These are phyloP conservation scores for Platysteira castanea DNA, from an alignment of 2,113 vertebrate genomes.

Conservation along the genomic window DNA sequence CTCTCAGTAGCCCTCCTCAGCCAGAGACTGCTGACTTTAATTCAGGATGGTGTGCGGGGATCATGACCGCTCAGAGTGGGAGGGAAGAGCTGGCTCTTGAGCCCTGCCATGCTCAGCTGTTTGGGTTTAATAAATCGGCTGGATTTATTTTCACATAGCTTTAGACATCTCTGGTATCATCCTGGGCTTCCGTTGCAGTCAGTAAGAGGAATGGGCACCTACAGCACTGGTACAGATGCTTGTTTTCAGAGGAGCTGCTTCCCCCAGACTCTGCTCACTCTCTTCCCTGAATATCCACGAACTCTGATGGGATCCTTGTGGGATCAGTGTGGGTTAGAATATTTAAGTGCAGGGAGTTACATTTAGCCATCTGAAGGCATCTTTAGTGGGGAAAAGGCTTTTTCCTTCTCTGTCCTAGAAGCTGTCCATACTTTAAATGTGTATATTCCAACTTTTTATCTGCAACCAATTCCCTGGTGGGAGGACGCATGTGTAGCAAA, in stretches of 20 bases:
- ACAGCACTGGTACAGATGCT: background rate
- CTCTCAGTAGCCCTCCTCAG: background rate
- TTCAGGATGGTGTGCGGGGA: fast-evolving
- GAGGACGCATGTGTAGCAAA: background rate
- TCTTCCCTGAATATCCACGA: background rate
- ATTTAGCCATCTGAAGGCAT: background rate
- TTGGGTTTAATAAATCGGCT: background rate
- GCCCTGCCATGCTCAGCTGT: background rate
- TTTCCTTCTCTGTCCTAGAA: background rate
- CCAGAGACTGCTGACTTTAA: background rate
- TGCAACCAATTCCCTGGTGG: background rate
- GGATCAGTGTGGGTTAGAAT: background rate
- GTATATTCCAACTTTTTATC: background rate
- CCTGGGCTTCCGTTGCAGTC: background rate
- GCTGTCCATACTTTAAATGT: background rate
- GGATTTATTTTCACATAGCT: background rate
- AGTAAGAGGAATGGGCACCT: background rate
- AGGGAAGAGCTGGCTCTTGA: background rate
- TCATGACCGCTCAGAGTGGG: fast-evolving
- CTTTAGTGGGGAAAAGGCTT: background rate
- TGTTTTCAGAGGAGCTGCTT: background rate
- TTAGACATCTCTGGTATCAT: background rate
- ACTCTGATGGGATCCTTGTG: background rate
- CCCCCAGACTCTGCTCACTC: background rate
- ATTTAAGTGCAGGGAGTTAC: background rate